These are phyloP conservation scores for Apistogramma diplotaenia DNA, from an alignment of 2,113 vertebrate species.

Conservation along the genomic window DNA sequence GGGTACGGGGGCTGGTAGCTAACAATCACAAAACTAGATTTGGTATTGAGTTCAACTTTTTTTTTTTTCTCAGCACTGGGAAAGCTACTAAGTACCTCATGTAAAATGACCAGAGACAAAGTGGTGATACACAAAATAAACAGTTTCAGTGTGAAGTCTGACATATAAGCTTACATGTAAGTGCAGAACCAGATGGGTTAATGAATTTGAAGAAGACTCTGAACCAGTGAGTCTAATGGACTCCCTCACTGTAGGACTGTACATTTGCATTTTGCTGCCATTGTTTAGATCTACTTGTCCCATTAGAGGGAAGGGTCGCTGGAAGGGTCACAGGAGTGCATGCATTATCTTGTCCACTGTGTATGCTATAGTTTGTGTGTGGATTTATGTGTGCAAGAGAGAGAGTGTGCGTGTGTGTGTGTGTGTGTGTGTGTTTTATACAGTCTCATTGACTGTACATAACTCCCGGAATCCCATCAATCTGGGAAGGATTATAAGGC, in stretches of 20 bases:
- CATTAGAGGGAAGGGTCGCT: not conserved
- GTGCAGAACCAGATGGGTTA: not conserved
- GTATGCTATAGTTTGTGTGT: not conserved
- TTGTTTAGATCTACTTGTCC: not conserved
- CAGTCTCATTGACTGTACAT: not conserved
- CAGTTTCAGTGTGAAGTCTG: not conserved
- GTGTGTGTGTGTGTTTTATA: too few relatives aligned
- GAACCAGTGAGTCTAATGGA: not conserved
- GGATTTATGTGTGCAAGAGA: too few relatives aligned
- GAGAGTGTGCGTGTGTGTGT: not conserved
- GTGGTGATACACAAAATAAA: constrained; percentile 12
- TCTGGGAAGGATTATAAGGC: too few relatives aligned
- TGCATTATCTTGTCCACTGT: not conserved
- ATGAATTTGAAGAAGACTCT: not conserved
- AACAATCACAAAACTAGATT: constrained; percentile 25
- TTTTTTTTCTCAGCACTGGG: constrained; percentile 20
- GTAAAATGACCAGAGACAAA: constrained; percentile 23
- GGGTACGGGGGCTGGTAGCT: not conserved
- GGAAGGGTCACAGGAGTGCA: not conserved
- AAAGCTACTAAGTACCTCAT: not conserved
- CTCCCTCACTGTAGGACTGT: not conserved
- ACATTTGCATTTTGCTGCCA: not conserved
- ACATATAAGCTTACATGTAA: not conserved
- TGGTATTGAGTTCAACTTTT: constrained; percentile 43
- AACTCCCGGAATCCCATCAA: too few relatives aligned